Evolutionary conservation across 2,113 vertebrate genomes (phyloP), one percentile per base, ranked within the genome.

Genomic region (Centropristis striata): DNA sequence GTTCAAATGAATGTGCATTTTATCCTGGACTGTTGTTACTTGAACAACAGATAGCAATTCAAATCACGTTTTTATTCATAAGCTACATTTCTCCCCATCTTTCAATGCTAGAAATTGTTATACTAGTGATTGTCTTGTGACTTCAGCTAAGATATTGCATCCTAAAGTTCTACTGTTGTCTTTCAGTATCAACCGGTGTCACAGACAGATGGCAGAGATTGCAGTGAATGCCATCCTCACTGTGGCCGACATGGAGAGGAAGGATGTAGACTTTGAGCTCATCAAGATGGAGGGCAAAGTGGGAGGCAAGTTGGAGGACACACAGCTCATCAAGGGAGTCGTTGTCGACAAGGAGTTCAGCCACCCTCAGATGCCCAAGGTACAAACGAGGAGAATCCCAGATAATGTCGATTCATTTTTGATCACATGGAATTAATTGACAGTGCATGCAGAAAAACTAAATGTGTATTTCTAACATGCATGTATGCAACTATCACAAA

Each of bases 211-310:
- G 98, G 98, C 98, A 7, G 97, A 99, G 93, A 99, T 99, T 8
- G 98, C 98, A 0, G 98, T 99, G 23, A 96, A 98, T 10, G 98
- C 97, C 20, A 90, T 99, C 59, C 95, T 99, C 57, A 97, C 98
- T 0, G 98, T 99, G 61, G 98, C 96, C 0, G 98, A 99, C 83
- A 96, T 99, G 97, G 96, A 97, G n/a, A 96, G 98, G 51, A 98
- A 96, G 84, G 98, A 99, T 66, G 98, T 99, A 0, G 98, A 99
- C 94, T 99, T 99, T 80, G 98, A 99, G 91, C 96, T 99, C 50
- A 98, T 99, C 89, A 99, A 99, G 93, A 96, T 99, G 80, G 98
- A 99, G 92, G 98, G 98, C 65, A 99, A 99, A 92, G 97, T 99
- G 50, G 98, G 98, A 63, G 98, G 98, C 20, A 96, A 98, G 85